phyloP scores from a whole-genome alignment of 2,113 vertebrate species.

The Mixornis gularis region DNA sequence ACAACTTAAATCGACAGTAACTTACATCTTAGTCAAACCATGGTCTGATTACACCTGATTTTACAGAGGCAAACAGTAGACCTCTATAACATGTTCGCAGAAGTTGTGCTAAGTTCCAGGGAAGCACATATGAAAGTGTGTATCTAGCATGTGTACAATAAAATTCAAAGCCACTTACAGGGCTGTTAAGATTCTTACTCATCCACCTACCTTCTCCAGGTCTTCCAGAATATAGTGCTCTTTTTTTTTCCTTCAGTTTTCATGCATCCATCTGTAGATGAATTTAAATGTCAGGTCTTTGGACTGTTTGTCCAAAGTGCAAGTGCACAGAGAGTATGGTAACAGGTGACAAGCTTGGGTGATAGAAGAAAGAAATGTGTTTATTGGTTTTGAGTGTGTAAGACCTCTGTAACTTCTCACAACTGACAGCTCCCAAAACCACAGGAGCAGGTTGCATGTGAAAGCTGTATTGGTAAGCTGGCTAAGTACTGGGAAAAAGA shows the following conservation, averaged over 20 bases:
- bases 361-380: background rate
- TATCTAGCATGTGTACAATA: background rate
- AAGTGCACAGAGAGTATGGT: background rate
- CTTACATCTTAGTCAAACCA: background rate
- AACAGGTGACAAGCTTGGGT: background rate
- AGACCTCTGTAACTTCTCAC: background rate
- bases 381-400: background rate
- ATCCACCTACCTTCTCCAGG: background rate
- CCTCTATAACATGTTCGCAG: background rate
- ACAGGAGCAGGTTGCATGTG: background rate
- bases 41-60: background rate
- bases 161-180: background rate
- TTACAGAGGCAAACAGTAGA: background rate
- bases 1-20: background rate
- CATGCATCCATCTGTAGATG: background rate
- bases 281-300: background rate
- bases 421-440: background rate
- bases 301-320: background rate
- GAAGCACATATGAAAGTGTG: background rate
- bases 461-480: background rate
- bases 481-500: background rate
- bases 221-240: background rate
- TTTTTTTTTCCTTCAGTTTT: background rate
- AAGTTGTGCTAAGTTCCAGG: background rate
- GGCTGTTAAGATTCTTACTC: background rate